phyloP scores from a whole-genome alignment of 2,113 vertebrate species.

The Aptenodytes patagonicus region DNA sequence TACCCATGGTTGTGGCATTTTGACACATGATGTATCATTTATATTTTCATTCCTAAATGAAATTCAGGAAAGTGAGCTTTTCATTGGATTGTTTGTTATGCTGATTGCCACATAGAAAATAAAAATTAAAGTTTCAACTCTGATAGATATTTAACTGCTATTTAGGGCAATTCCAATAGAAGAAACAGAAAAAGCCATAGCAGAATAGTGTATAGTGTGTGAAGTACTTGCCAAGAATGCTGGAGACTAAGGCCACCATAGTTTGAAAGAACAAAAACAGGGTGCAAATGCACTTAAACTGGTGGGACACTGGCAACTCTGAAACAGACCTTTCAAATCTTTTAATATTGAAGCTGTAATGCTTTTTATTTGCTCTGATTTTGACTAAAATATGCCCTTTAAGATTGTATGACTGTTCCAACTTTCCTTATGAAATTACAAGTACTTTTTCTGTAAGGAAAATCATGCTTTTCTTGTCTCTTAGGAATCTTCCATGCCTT shows the following conservation, averaged over 20 bases:
- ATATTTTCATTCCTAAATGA: not conserved
- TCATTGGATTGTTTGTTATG: not conserved
- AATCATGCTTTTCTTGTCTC: not conserved
- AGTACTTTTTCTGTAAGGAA: not conserved
- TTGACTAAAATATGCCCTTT: not conserved
- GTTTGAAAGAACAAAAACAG: not conserved
- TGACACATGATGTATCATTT: fast-evolving
- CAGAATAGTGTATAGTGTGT: not conserved
- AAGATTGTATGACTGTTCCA: not conserved
- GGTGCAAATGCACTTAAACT: not conserved
- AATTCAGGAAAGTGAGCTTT: not conserved
- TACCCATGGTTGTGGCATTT: not conserved
- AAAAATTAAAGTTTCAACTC: not conserved
- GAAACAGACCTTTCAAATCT: not conserved
- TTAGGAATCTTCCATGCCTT: not conserved
- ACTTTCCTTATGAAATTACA: not conserved
- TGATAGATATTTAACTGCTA: not conserved
- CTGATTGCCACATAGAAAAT: not conserved
- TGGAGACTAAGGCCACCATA: not conserved
- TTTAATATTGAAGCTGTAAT: not conserved
- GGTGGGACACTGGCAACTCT: not conserved
- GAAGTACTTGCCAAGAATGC: not conserved
- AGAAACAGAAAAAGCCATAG: not conserved
- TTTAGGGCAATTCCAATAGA: not conserved
- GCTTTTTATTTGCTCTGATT: not conserved